phyloP scores from a whole-genome alignment of 2,113 vertebrate species.

The Megaptera novaeangliae region DNA sequence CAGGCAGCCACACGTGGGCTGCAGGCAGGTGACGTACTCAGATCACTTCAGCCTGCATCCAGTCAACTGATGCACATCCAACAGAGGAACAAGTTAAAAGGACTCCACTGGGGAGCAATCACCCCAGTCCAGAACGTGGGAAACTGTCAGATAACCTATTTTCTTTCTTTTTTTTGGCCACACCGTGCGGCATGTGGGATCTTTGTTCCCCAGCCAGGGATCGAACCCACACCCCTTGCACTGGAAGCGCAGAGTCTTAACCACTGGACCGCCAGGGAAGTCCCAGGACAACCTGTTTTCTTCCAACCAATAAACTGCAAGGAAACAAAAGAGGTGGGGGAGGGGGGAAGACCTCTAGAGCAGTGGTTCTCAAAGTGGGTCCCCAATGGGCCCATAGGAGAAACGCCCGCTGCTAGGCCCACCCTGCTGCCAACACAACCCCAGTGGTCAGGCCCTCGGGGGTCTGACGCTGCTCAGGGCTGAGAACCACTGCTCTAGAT shows the following conservation, averaged over 20 bases:
- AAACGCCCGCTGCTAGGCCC: not conserved
- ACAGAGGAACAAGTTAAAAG: not conserved
- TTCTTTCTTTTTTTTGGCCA: too few relatives aligned
- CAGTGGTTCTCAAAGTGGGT: not conserved
- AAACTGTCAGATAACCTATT: too few relatives aligned
- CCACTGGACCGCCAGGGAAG: too few relatives aligned
- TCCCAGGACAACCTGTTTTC: not conserved
- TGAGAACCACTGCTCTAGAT: not conserved
- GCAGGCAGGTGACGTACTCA: not conserved
- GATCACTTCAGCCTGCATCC: not conserved
- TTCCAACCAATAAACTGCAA: not conserved
- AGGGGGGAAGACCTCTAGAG: not conserved
- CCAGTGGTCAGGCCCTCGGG: rapidly evolving
- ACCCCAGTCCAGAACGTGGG: not conserved
- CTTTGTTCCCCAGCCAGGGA: too few relatives aligned
- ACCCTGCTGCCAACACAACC: not conserved
- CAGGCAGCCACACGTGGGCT: not conserved
- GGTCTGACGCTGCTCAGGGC: not conserved
- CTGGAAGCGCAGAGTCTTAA: too few relatives aligned
- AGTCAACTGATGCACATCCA: not conserved
- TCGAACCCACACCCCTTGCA: too few relatives aligned
- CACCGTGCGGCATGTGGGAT: too few relatives aligned
- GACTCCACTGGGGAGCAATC: not conserved
- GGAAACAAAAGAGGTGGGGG: not conserved
- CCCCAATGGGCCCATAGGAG: too few relatives aligned